These are phyloP conservation scores for Rosalia funebris DNA, from an alignment of 2,888 invertebrate genomes.

Conservation along the genomic window DNA sequence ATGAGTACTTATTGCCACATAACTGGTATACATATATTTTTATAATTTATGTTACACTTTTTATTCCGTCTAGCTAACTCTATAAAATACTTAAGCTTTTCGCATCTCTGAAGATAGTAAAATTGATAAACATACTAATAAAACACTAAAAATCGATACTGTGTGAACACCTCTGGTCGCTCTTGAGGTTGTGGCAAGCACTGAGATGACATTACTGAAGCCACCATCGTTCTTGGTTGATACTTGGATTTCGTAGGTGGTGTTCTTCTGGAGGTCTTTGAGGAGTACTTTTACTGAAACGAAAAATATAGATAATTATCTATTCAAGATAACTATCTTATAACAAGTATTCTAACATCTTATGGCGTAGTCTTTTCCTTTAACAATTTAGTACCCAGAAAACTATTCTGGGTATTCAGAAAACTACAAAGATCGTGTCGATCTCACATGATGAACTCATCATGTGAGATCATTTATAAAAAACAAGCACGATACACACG, in stretches of 20 bases:
- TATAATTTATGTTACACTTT: constrained; percentile 10
- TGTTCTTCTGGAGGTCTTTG: constrained; percentile 64
- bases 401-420: no score
- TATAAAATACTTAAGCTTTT: constrained; percentile 8
- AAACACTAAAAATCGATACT: constrained; percentile 20
- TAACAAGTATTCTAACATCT: no score
- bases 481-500: no score
- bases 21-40: constrained; percentile 4
- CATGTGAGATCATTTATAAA: no score
- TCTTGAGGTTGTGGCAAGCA: constrained; percentile 50
- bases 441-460: no score
- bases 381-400: no score
- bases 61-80: constrained; percentile 10
- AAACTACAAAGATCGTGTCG: no score
- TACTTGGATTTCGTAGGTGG: constrained; percentile 67
- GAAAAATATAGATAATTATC: no score
- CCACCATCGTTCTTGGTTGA: constrained; percentile 69
- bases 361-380: no score
- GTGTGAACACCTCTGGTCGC: constrained; percentile 29
- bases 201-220: constrained; percentile 58
- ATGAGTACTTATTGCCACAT: constrained; percentile 12
- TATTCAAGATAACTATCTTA: no score
- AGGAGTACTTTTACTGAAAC: constrained; percentile 65
- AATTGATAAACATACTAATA: constrained; percentile 28
- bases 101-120: constrained; percentile 14